phyloP scores from a whole-genome alignment of 2,113 vertebrate species.

The Percina caprodes region DNA sequence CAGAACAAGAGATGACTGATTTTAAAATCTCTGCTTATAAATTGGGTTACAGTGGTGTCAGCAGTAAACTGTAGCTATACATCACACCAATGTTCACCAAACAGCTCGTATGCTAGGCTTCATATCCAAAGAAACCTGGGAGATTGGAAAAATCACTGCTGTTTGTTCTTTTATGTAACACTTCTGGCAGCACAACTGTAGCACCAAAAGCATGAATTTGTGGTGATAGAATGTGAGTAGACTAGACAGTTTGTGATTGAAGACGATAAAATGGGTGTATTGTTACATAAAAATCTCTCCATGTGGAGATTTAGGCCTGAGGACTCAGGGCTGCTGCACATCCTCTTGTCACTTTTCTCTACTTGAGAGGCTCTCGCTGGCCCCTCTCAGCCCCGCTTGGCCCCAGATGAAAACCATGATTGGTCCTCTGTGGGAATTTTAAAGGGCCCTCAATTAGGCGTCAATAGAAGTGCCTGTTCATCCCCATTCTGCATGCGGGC shows the following conservation, averaged over 20 bases:
- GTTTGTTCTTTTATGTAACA: not conserved
- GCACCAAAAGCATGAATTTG: not conserved
- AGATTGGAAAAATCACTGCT: not conserved
- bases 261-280: not conserved
- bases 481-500: constrained; percentile 77
- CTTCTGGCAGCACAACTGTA: not conserved
- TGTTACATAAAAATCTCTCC: constrained; percentile 40
- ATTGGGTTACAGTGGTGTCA: not conserved
- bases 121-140: not conserved
- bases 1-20: not conserved
- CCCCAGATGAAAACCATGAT: constrained; percentile 65
- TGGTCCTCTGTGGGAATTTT: constrained; percentile 80
- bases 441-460: constrained; percentile 80
- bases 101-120: not conserved
- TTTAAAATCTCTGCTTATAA: not conserved
- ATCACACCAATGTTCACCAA: not conserved
- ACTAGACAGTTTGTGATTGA: not conserved
- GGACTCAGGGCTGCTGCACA: constrained; percentile 34
- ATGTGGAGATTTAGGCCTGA: constrained; percentile 54
- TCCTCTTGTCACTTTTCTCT: constrained; percentile 52
- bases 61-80: not conserved
- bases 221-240: not conserved
- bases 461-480: constrained; percentile 50
- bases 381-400: constrained; percentile 45
- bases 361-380: constrained; percentile 41